These are phyloP conservation scores for Tapera naevia DNA, from an alignment of 2,797 vertebrate species.

Conservation along the genomic window DNA sequence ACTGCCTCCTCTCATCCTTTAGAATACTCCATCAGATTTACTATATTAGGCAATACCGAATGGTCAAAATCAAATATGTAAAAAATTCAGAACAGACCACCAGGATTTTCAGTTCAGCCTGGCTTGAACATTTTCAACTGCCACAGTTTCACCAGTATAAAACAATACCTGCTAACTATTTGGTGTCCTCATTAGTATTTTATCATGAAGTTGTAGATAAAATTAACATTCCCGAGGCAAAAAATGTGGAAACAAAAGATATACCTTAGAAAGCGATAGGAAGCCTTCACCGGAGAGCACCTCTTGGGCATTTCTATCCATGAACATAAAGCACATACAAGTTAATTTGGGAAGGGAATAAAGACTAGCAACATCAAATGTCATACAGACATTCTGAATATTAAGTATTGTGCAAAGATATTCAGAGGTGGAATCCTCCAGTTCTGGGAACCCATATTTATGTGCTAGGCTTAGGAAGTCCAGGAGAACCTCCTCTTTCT, in stretches of 20 bases:
- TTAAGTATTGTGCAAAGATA: slow-evolving; percentile 95
- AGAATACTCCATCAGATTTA: neutral
- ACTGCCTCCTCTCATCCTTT: neutral
- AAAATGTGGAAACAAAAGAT: neutral
- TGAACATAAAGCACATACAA: slow-evolving; percentile 92
- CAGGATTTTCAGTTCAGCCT: neutral
- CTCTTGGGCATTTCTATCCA: slow-evolving; percentile 93
- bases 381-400: slow-evolving; percentile 94
- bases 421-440: slow-evolving; percentile 95
- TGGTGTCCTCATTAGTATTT: neutral
- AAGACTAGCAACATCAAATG: slow-evolving; percentile 95
- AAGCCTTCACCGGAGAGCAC: slow-evolving; percentile 92
- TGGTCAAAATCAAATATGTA: neutral
- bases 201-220: neutral
- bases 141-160: neutral
- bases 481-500: slow-evolving; percentile 92
- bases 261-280: slow-evolving; percentile 91
- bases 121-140: neutral
- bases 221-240: neutral
- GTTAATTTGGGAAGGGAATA: slow-evolving; percentile 89
- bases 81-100: neutral
- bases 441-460: slow-evolving; percentile 94
- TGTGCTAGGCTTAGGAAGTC: slow-evolving; percentile 96
- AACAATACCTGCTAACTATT: neutral
- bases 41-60: neutral